Evolutionary conservation across 2,888 invertebrate genomes (phyloP).

Genomic region (Ophraella communa): DNA sequence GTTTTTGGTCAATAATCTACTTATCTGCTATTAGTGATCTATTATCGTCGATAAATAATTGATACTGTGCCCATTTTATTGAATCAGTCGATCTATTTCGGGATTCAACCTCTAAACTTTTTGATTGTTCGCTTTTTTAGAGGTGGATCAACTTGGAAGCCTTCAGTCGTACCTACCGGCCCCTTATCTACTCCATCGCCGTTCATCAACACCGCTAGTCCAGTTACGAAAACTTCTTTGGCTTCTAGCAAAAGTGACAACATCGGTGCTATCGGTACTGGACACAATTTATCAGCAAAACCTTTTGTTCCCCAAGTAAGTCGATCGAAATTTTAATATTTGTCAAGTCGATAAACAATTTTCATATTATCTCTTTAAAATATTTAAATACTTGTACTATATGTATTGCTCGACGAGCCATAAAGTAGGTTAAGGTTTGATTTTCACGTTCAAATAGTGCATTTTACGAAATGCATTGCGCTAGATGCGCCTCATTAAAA

Average conservation of each 20-base stretch:
- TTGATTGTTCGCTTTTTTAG: slow-evolving; percentile 60
- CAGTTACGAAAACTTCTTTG: slow-evolving; percentile 87
- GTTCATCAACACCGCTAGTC: slow-evolving; percentile 65
- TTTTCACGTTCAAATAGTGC: slow-evolving; percentile 1
- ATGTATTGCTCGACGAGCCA: not conserved
- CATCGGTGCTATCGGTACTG: slow-evolving; percentile 74
- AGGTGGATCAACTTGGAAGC: slow-evolving; percentile 91
- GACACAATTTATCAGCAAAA: slow-evolving; percentile 87
- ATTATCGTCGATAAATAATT: slow-evolving; percentile 43
- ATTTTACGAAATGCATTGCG: slow-evolving; percentile 1
- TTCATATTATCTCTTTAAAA: not conserved
- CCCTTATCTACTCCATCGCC: slow-evolving; percentile 67
- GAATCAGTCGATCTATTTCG: slow-evolving; percentile 42
- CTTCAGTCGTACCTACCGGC: slow-evolving; percentile 84
- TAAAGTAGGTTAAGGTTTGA: not conserved
- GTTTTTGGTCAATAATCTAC: slow-evolving; percentile 17
- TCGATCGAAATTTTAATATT: not conserved
- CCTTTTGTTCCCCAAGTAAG: slow-evolving; percentile 68
- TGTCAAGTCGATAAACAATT: not conserved
- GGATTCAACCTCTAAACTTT: slow-evolving; percentile 25
- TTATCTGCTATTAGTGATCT: slow-evolving; percentile 18
- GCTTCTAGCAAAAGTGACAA: slow-evolving; percentile 71
- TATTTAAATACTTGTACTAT: not conserved
- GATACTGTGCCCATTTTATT: slow-evolving; percentile 44
- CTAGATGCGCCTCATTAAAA: slow-evolving; percentile 1